Base-by-base conservation (phyloP, 2,888 invertebrate species). In the Thelaira solivaga region DNA sequence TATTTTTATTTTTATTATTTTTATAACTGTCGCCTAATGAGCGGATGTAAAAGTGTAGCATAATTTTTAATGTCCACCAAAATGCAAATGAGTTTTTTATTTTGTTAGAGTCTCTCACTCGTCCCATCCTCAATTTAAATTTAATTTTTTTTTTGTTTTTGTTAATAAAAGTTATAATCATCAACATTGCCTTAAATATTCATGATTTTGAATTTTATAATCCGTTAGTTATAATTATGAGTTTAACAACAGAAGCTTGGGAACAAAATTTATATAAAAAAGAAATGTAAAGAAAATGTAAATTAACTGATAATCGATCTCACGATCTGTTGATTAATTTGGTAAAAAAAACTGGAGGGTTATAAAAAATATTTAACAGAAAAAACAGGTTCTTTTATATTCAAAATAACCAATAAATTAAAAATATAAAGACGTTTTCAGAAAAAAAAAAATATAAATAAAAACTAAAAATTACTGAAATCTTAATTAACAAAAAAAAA, bases 21-120 rank as follows among this genome's bases (percentile, higher is more conserved):
- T 16, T 24, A 49, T 34, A 45, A 31, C 20, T 29, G 72, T 43
- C 45, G 36, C 61, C 68, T 80, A 80, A 80, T 80, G 80, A 80
- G 75, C 78, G 80, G 77, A 78, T 80, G 80, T 77, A 76, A 73
- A 79, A 61, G 67, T 75, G 53, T 61, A 75, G 55, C 45, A 61
- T 67, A 72, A 55, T 51, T 73, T 73, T 71, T 53, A 76, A 72
- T 57, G 45, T 61, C 20, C 20, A 36, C 22, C 13, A 53, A 62
- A 71, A 75, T 68, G 76, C 62, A 68, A 62, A 73, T 64, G 51
- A 67, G 47, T n/a, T 26, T 29, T 13, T 16, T 24, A 18, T 4
- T 39, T 18, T n/a, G n/a, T n/a, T n/a, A n/a, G n/a, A n/a, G n/a
- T n/a, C n/a, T n/a, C n/a, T n/a, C n/a, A n/a, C 24, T 45, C 57